phyloP scores from a whole-genome alignment of 2,797 vertebrate species.

The Sebastes itinus region DNA sequence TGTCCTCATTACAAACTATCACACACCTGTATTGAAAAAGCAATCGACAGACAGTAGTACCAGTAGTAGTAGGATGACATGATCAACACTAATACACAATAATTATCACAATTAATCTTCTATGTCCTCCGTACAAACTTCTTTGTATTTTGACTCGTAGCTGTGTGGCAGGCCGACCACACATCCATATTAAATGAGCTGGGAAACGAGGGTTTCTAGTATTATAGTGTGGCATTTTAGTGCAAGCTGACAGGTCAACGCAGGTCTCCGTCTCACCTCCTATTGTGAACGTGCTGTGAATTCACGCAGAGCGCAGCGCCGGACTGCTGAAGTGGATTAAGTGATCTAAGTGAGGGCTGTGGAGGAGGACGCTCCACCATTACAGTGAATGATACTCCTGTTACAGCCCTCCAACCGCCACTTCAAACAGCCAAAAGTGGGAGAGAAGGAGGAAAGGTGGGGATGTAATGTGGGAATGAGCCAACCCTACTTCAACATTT shows the following conservation, averaged over 20 bases:
- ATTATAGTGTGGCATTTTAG: slow-evolving; percentile 58
- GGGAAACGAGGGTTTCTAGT: slow-evolving; percentile 41
- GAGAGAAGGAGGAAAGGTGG: slow-evolving; percentile 70
- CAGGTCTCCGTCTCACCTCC: slow-evolving; percentile 46
- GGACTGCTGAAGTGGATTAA: slow-evolving; percentile 72
- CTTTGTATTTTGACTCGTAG: slow-evolving; percentile 11
- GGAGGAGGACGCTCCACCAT: slow-evolving; percentile 77
- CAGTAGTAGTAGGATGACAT: not conserved
- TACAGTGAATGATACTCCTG: slow-evolving; percentile 79
- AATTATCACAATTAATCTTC: not conserved
- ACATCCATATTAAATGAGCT: slow-evolving; percentile 37
- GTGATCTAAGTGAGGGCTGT: slow-evolving; percentile 75
- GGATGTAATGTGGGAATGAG: slow-evolving; percentile 66
- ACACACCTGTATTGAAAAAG: not conserved
- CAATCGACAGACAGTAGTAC: not conserved
- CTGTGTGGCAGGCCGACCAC: slow-evolving; percentile 1
- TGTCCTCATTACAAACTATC: not conserved
- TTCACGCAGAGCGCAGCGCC: slow-evolving; percentile 46
- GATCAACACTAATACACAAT: not conserved
- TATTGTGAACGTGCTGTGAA: slow-evolving; percentile 55
- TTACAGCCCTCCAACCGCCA: slow-evolving; percentile 65
- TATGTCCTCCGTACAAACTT: not conserved
- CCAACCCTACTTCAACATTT: slow-evolving; percentile 71
- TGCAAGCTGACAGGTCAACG: slow-evolving; percentile 54
- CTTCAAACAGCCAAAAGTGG: slow-evolving; percentile 68